A percentile compares a stretch with the other conserved stretches of the same genome.
phyloP scores from a whole-genome alignment of 1,140 invertebrate species.

The Leptinotarsa lineolata region DNA sequence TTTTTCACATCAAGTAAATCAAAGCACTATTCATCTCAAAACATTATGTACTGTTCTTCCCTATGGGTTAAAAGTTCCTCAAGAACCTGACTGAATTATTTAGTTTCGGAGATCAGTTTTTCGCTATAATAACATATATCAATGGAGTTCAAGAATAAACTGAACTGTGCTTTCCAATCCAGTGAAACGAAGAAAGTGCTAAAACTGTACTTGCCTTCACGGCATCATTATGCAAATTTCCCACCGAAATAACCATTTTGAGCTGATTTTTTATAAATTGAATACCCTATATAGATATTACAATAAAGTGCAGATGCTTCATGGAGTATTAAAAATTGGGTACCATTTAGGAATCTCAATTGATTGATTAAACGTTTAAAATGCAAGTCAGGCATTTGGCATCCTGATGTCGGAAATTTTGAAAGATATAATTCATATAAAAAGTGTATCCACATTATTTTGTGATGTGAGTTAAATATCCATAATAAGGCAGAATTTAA shows the following conservation, averaged over 20 bases:
- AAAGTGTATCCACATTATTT: background rate
- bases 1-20: no score
- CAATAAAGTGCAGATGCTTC: background rate
- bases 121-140: no score
- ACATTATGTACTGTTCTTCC: no score
- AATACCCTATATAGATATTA: background rate
- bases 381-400: constrained; percentile 5
- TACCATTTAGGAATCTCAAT: background rate
- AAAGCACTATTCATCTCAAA: no score
- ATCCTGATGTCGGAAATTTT: background rate
- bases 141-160: background rate
- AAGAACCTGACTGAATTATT: no score
- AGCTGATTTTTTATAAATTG: background rate
- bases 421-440: constrained; percentile 1
- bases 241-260: background rate
- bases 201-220: no score
- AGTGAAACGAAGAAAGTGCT: background rate
- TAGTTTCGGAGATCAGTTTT: no score
- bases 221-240: no score
- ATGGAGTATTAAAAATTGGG: background rate
- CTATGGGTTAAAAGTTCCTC: no score
- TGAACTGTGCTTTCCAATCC: background rate
- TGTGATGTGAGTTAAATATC: background rate
- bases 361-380: constrained; percentile 3
- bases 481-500: constrained; percentile 1